Base-by-base conservation (phyloP, 23 tunicate species). In the Ascidia mentula region DNA sequence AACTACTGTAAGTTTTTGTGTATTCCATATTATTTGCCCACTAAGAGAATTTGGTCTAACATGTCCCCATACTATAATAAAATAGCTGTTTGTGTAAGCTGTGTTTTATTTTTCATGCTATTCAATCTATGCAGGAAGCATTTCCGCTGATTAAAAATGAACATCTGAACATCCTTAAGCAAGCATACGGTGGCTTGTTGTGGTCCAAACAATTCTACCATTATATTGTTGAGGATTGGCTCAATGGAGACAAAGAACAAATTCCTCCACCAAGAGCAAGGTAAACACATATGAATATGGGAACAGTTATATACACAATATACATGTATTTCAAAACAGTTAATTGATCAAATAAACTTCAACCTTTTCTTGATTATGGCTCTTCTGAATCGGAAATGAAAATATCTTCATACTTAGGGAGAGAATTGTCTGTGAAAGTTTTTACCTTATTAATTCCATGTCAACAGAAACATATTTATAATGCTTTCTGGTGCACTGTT, bases 191-290 rank as follows among this genome's bases (percentile, higher is more conserved):
- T 0, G 97, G 97, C 34, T 69, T 92, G 79, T 76, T 92, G 74
- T 87, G 92, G 91, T 87, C 97, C 35, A 92, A 92, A 69, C 97
- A 92, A 59, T 92, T 92, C 45, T 92, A 92, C 69, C 97, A 92
- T 83, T 92, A 92, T 86, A 83, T 92, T 26, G 76, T 92, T 1
- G 40, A 82, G 31, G 92, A 87, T 65, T 92, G 97, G 97, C 60
- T 92, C 69, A 31, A 76, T 8, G 97, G 97, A 34, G 97, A 92
- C 40, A 84, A 88, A 6, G 82, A 83, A 36, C 91, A 92, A 83
- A 37, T 83, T 26, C 53, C 81, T 2, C 97, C 97, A 5, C 97
- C 97, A 22, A 24, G 37, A 35, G 72, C 77, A 79, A 87, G 97
- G 97, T 87, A 9, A 53, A 9, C 24, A 53, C n/a, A n/a, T n/a